Evolutionary conservation across 2,797 vertebrate species (phyloP), one percentile per base, ranked within the genome.

Genomic region (Cyclopterus lumpus): DNA sequence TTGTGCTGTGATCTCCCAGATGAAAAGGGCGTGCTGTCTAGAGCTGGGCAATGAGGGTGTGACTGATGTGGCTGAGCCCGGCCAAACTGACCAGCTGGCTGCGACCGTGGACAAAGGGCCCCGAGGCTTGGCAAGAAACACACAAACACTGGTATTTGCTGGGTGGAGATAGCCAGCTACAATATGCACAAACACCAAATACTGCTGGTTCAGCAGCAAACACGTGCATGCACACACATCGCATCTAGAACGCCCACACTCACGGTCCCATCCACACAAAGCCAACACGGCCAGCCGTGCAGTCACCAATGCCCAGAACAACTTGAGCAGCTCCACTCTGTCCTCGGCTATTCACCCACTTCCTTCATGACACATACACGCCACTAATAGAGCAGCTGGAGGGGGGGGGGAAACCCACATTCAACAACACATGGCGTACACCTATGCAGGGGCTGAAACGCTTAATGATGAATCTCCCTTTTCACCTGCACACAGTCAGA

Each of bases 121-220:
- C 61, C 9, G 77, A 86, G 88, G 88, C 63, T 91, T 92, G 91
- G 86, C 81, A 91, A 88, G 88, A 90, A 87, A 84, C 88, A 79
- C 84, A 92, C 81, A 84, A 90, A 88, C 86, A 82, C 82, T 76
- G 90, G 87, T 85, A 86, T 88, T 86, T 84, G 83, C 67, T 20
- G 68, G 65, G n/a, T 10, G 22, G 81, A 61, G 82, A 70, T 53
- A 64, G 80, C 66, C 77, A 38, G 77, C 82, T 73, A 71, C 78
- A 81, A 86, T 88, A 88, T 92, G 89, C 84, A 92, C 83, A 90
- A 92, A 92, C 87, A 91, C 75, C 53, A 83, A 91, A 93, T 89
- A 84, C 82, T 93, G 93, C 91, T 85, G 83, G 55, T 83, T 94
- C 92, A 93, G 93, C 93, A 87, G 67, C 71, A 77, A 69, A 78